Evolutionary conservation across 1,140 invertebrate genomes (phyloP).

Genomic region (Anadara kagoshimensis): DNA sequence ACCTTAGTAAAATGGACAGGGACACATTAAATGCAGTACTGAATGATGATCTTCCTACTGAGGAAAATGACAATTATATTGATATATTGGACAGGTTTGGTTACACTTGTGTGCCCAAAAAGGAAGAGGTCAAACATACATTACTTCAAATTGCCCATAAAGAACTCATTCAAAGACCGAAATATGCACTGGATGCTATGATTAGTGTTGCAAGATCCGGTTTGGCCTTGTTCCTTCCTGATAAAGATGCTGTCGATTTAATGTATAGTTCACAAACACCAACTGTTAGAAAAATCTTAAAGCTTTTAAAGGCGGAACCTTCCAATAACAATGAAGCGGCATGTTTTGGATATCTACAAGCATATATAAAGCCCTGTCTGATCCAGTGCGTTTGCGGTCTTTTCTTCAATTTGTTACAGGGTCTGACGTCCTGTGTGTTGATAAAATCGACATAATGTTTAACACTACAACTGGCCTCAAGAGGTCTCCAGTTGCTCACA

Average conservation of each 20-base stretch:
- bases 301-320: conserved; percentile 6
- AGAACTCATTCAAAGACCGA: too few relatives aligned
- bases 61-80: conserved; percentile 12
- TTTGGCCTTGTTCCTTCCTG: neutral
- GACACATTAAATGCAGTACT: conserved; percentile 2
- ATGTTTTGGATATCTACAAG: conserved; percentile 8
- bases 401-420: conserved; percentile 12
- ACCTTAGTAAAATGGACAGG: conserved; percentile 6
- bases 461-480: neutral
- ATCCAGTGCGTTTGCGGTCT: neutral
- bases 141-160: conserved; percentile 22
- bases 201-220: neutral
- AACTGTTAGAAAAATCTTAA: neutral
- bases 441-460: conserved; percentile 12
- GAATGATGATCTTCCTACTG: neutral
- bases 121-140: conserved; percentile 3
- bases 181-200: conserved; percentile 23
- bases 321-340: neutral
- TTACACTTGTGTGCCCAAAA: conserved; percentile 1
- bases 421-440: conserved; percentile 15
- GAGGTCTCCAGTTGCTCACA: conserved; percentile 10
- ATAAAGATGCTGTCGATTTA: neutral
- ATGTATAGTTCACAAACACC: conserved; percentile 7
- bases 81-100: conserved; percentile 24
- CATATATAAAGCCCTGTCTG: conserved; percentile 27